A percentile compares a stretch with the other conserved stretches of the same genome.
phyloP scores from a whole-genome alignment of 2,113 vertebrate genomes.

The Leptodactylus fuscus region DNA sequence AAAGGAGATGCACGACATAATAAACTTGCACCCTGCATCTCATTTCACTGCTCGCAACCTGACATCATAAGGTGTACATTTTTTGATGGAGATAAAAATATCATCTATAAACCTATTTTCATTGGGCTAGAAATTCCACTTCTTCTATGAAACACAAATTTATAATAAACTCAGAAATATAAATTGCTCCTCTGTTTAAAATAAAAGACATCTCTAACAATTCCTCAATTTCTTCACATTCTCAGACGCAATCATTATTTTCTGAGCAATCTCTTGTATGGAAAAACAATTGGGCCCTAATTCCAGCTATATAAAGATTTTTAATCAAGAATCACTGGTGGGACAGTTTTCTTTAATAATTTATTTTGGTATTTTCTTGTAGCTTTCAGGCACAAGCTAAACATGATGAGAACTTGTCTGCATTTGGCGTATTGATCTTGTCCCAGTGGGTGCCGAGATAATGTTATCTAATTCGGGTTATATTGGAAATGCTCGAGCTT shows the following conservation, averaged over 20 bases:
- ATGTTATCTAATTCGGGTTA: slow-evolving; percentile 48
- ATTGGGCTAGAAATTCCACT: slow-evolving; percentile 41
- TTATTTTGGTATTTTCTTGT: slow-evolving; percentile 49
- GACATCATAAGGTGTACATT: neutral
- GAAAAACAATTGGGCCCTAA: slow-evolving; percentile 55
- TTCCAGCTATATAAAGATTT: slow-evolving; percentile 57
- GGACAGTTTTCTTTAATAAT: slow-evolving; percentile 57
- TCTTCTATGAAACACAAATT: slow-evolving; percentile 31
- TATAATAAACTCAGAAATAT: slow-evolving; percentile 52
- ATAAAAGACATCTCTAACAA: slow-evolving; percentile 54
- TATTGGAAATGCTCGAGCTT: slow-evolving; percentile 51
- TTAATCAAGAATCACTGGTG: slow-evolving; percentile 56
- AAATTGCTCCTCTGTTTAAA: slow-evolving; percentile 57
- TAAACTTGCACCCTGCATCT: too few relatives aligned
- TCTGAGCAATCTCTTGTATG: slow-evolving; percentile 45
- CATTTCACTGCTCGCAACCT: neutral
- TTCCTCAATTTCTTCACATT: slow-evolving; percentile 49
- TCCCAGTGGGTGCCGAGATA: slow-evolving; percentile 49
- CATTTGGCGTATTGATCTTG: slow-evolving; percentile 36
- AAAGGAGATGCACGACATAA: too few relatives aligned
- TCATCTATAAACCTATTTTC: slow-evolving; percentile 28
- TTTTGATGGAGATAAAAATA: slow-evolving; percentile 3
- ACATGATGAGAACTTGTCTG: slow-evolving; percentile 36
- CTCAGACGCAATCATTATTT: slow-evolving; percentile 55
- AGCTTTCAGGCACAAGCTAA: slow-evolving; percentile 45